These are phyloP conservation scores for Eupeodes luniger DNA, from an alignment of 2,888 invertebrate species.

Conservation along the genomic window DNA sequence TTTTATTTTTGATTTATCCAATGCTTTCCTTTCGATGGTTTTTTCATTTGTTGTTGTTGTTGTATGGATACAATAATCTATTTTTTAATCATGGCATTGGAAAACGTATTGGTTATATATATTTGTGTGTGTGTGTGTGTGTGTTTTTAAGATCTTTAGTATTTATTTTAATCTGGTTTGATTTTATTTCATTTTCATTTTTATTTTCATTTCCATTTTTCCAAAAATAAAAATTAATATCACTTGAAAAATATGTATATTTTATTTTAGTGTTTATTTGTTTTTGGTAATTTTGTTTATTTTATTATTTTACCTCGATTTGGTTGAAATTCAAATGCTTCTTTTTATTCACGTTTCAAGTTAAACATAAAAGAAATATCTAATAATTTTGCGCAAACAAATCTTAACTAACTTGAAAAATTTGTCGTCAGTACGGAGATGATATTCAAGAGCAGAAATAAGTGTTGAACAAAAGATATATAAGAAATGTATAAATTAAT, in stretches of 20 bases:
- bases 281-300: slow-evolving; percentile 16
- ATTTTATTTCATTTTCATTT: slow-evolving; percentile 5
- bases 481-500: too few relatives aligned
- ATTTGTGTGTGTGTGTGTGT: slow-evolving; percentile 3
- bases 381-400: too few relatives aligned
- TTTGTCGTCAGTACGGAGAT: too few relatives aligned
- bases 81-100: slow-evolving; percentile 56
- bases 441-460: too few relatives aligned
- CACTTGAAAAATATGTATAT: slow-evolving; percentile 66
- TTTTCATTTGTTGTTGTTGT: background rate
- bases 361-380: too few relatives aligned
- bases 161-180: slow-evolving; percentile 17
- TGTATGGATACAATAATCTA: slow-evolving; percentile 38
- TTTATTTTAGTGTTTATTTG: background rate
- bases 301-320: background rate
- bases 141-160: background rate
- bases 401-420: too few relatives aligned
- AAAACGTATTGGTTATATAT: slow-evolving; percentile 21
- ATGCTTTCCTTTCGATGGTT: slow-evolving; percentile 59
- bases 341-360: too few relatives aligned
- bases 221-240: slow-evolving; percentile 65
- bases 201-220: slow-evolving; percentile 19
- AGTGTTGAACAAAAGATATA: too few relatives aligned
- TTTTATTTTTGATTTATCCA: slow-evolving; percentile 1
- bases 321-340: background rate